Conservation (phyloP, 1,140 invertebrate genomes). For the Tetragnatha versicolor region DNA sequence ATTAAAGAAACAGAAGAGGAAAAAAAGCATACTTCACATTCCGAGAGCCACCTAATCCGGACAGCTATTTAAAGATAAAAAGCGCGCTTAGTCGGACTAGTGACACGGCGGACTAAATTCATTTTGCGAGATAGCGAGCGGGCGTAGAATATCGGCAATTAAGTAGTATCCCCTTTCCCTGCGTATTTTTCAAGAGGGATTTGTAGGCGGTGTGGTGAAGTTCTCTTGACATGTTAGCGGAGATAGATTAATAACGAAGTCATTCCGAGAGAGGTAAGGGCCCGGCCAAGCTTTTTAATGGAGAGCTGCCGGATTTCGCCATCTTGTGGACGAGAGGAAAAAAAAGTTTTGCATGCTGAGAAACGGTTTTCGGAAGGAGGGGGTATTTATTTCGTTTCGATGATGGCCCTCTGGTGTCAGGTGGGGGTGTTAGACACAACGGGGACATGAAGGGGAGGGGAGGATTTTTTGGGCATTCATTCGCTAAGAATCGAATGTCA, state of each 20-base stretch:
- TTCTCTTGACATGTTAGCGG: slow-evolving; percentile 53
- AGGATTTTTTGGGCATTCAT: no score
- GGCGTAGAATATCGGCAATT: slow-evolving; percentile 55
- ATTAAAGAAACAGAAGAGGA: slow-evolving; percentile 19
- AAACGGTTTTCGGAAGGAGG: no score
- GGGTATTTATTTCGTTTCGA: no score
- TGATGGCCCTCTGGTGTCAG: no score
- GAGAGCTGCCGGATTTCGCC: no score
- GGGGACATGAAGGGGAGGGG: no score
- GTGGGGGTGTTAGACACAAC: no score
- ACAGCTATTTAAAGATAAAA: slow-evolving; percentile 56
- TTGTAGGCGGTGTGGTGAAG: slow-evolving; percentile 50
- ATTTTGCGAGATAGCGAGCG: slow-evolving; percentile 47
- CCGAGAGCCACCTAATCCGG: slow-evolving; percentile 53
- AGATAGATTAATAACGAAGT: slow-evolving; percentile 53
- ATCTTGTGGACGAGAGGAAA: no score
- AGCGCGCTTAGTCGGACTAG: slow-evolving; percentile 40
- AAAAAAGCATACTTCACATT: slow-evolving; percentile 38
- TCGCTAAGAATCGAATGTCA: no score
- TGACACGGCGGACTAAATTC: slow-evolving; percentile 49
- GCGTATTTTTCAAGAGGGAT: slow-evolving; percentile 54
- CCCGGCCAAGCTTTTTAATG: slow-evolving; percentile 19
- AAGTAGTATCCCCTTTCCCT: slow-evolving; percentile 49
- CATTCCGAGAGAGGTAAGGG: slow-evolving; percentile 4
- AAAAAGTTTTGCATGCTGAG: no score